phyloP scores from a whole-genome alignment of 1,140 invertebrate genomes.

The Phymorhynchus buccinoides region DNA sequence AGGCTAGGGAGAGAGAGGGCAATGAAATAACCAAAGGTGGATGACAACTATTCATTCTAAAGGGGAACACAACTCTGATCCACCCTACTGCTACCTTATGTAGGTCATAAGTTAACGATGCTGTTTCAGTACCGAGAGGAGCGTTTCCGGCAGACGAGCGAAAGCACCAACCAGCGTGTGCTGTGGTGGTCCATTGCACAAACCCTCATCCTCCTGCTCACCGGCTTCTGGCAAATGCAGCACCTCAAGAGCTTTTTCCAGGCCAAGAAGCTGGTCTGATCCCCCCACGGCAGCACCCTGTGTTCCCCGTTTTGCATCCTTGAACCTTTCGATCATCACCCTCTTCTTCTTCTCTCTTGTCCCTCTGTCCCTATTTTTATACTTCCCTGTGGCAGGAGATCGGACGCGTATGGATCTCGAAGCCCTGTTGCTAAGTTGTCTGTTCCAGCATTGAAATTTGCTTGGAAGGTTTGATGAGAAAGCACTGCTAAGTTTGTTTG shows the following conservation, averaged over 20 bases:
- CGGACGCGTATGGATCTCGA: background rate
- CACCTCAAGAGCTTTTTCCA: slow-evolving; percentile 99
- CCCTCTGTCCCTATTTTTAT: background rate
- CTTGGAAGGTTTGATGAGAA: no score
- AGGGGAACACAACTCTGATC: no score
- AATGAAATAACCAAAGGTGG: no score
- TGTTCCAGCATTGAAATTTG: no score
- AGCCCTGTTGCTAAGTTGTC: no score
- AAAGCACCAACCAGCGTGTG: slow-evolving; percentile 97
- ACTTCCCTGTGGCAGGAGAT: background rate
- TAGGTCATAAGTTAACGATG: background rate
- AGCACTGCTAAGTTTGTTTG: no score
- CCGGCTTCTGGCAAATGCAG: slow-evolving; percentile 99
- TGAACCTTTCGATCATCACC: background rate
- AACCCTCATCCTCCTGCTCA: slow-evolving; percentile 88
- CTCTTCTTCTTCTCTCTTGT: background rate
- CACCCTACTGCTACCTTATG: no score
- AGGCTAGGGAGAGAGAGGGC: no score
- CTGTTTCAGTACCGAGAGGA: slow-evolving; percentile 93
- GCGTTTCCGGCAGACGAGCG: slow-evolving; percentile 95
- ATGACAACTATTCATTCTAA: no score
- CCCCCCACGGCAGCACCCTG: background rate
- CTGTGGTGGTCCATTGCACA: slow-evolving; percentile 98
- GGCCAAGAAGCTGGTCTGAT: slow-evolving; percentile 98
- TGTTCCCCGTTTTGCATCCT: background rate